phyloP scores from a whole-genome alignment of 2,113 vertebrate species.

The Chitala chitala region DNA sequence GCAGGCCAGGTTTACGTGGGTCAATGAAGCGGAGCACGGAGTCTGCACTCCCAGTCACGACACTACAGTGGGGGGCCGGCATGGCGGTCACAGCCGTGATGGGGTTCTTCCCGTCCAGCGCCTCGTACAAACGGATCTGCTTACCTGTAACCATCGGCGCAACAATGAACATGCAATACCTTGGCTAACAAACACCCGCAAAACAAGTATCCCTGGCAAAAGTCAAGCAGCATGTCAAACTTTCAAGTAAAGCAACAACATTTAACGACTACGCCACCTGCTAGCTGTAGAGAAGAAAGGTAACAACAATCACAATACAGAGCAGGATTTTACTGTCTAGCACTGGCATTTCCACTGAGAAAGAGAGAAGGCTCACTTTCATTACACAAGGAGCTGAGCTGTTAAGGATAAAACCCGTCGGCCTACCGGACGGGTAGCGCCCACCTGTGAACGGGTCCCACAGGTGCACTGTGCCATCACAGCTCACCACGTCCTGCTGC shows the following conservation, averaged over 20 bases:
- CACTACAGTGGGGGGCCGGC: slow-evolving; percentile 84
- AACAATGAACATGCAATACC: no score
- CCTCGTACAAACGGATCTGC: slow-evolving; percentile 80
- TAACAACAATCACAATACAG: background rate
- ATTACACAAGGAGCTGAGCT: background rate
- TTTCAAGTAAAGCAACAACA: no score
- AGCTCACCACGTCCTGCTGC: slow-evolving; percentile 88
- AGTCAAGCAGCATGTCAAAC: no score
- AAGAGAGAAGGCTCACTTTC: background rate
- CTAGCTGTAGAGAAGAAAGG: background rate
- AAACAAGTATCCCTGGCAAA: no score
- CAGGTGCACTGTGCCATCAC: slow-evolving; percentile 87
- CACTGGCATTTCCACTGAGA: background rate
- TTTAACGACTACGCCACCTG: background rate
- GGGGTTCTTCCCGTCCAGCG: slow-evolving; percentile 81
- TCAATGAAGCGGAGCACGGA: slow-evolving; percentile 93
- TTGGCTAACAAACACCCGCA: no score
- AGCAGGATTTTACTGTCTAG: no score
- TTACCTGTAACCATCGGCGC: slow-evolving; percentile 63
- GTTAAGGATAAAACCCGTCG: background rate
- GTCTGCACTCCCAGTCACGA: slow-evolving; percentile 86
- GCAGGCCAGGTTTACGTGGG: slow-evolving; percentile 86
- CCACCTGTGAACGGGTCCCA: slow-evolving; percentile 95
- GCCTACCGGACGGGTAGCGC: background rate
- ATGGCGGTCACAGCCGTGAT: slow-evolving; percentile 87